These are phyloP conservation scores for Rhinella marina DNA, from an alignment of 2,797 vertebrate genomes.

Conservation along the genomic window DNA sequence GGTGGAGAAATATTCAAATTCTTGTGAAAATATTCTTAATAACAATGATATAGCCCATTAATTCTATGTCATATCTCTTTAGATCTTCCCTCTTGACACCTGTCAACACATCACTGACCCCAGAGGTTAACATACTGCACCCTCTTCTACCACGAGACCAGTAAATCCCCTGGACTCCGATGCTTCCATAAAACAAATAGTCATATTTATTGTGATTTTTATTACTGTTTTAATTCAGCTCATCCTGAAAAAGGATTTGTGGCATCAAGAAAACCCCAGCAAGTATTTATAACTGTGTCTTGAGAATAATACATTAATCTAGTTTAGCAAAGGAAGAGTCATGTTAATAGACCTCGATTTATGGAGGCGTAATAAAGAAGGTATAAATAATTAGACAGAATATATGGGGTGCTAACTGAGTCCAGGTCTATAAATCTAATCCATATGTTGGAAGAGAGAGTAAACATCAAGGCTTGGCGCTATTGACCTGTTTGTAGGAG, in stretches of 20 bases:
- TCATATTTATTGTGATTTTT: slow-evolving; percentile 62
- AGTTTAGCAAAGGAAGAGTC: slow-evolving; percentile 54
- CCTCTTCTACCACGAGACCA: background rate
- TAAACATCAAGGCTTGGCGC: slow-evolving; percentile 42
- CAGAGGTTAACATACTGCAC: background rate
- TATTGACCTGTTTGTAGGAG: slow-evolving; percentile 5
- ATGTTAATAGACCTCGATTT: slow-evolving; percentile 60
- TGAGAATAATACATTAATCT: slow-evolving; percentile 59
- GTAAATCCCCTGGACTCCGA: slow-evolving; percentile 29
- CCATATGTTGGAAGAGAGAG: background rate
- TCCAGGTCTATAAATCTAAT: slow-evolving; percentile 47
- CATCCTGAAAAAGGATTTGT: slow-evolving; percentile 53
- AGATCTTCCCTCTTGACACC: slow-evolving; percentile 18
- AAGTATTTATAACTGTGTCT: slow-evolving; percentile 60
- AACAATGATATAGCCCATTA: background rate
- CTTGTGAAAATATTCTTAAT: background rate
- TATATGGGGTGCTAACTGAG: slow-evolving; percentile 41
- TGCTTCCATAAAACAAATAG: slow-evolving; percentile 47
- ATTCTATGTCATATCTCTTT: background rate
- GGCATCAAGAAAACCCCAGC: slow-evolving; percentile 30
- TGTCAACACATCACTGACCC: slow-evolving; percentile 34
- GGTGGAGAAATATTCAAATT: background rate
- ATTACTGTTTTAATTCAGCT: slow-evolving; percentile 61
- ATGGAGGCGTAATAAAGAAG: slow-evolving; percentile 54
- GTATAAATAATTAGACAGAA: slow-evolving; percentile 58